phyloP scores from a whole-genome alignment of 2,797 vertebrate genomes.

The Halcyon badia region DNA sequence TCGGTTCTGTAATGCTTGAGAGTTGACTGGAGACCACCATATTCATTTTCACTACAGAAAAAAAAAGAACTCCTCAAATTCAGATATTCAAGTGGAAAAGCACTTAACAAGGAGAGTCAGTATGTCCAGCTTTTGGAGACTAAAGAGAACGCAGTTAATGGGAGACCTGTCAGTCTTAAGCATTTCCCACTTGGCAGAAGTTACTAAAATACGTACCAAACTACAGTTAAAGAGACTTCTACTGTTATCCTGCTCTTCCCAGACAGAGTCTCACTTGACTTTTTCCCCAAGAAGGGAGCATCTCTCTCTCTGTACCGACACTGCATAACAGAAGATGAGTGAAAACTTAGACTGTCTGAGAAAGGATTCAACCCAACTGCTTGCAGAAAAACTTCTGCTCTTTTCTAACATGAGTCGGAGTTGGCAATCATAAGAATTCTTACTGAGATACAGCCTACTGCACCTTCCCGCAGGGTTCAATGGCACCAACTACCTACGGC shows the following conservation, averaged over 20 bases:
- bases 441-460: neutral
- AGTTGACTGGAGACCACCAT: constrained; percentile 39
- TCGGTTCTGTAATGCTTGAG: constrained; percentile 24
- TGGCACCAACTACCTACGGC: constrained; percentile 13
- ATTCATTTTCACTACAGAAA: constrained; percentile 44
- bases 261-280: neutral
- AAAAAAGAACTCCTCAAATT: neutral
- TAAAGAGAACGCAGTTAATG: neutral
- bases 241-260: neutral
- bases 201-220: constrained; percentile 11
- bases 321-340: neutral
- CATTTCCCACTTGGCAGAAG: neutral
- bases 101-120: neutral
- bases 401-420: neutral
- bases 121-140: constrained; percentile 23
- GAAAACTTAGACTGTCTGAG: neutral
- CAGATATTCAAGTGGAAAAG: constrained; percentile 3
- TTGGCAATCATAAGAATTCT: neutral
- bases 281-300: neutral
- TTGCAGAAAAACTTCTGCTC: neutral
- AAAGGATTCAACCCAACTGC: neutral
- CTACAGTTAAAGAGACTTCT: neutral
- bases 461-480: constrained; percentile 27
- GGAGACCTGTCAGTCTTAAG: neutral
- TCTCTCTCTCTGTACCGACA: neutral